A percentile compares a stretch with the other conserved stretches of the same genome.
Conservation (phyloP, 2,797 vertebrate species). For the Natrix natrix region DNA sequence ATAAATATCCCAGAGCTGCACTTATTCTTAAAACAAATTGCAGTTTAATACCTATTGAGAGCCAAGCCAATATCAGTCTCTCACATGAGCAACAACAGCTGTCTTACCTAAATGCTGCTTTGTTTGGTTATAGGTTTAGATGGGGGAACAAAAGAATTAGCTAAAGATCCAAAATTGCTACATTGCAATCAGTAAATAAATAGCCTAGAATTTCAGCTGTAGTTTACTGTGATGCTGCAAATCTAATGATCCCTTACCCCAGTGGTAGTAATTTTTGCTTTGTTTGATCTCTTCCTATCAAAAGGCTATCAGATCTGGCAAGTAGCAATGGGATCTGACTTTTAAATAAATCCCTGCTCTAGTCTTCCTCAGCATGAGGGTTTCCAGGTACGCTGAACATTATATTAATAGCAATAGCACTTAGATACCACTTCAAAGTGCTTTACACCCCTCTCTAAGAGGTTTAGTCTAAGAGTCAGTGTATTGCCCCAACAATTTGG, state of each 20-base stretch:
- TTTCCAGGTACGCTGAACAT: neutral
- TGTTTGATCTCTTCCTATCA: neutral
- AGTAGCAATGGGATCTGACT: neutral
- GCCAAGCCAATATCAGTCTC: neutral
- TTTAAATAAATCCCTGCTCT: neutral
- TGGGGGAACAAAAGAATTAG: neutral
- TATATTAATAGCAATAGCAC: neutral
- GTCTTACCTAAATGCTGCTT: neutral
- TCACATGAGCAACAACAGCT: neutral
- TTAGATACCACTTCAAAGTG: neutral
- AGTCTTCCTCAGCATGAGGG: neutral
- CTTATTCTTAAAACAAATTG: neutral
- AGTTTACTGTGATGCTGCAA: neutral
- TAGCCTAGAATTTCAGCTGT: neutral
- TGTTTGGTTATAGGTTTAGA: neutral
- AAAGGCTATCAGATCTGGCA: neutral
- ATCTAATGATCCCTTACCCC: neutral
- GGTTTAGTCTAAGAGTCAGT: neutral
- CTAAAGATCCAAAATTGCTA: neutral
- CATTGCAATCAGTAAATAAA: neutral
- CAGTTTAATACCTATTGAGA: neutral
- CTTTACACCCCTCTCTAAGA: neutral
- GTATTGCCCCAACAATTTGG: neutral
- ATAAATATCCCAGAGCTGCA: neutral
- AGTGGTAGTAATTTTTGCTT: neutral